Evolutionary conservation across 1,140 invertebrate genomes (phyloP), one percentile per base, ranked within the genome.

Genomic region (Agrilus planipennis): DNA sequence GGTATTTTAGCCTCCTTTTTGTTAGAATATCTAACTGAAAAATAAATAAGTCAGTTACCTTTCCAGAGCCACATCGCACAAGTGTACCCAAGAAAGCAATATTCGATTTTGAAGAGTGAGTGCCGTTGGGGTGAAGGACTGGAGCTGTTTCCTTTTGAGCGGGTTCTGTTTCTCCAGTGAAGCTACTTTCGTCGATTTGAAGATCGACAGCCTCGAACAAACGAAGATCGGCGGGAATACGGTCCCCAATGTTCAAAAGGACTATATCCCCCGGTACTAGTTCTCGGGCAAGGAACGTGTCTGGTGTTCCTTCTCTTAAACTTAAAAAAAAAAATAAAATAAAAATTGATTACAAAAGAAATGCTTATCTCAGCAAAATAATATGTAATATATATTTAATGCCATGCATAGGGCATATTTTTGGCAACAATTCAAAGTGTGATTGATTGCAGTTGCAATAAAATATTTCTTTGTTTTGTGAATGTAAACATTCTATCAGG

Each of bases 1-100:
- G n/a, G n/a, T n/a, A n/a, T n/a, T n/a, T n/a, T n/a, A n/a, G n/a
- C n/a, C n/a, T n/a, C n/a, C n/a, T n/a, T n/a, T n/a, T n/a, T n/a
- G n/a, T n/a, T n/a, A n/a, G n/a, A n/a, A n/a, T n/a, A n/a, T n/a
- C n/a, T n/a, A n/a, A n/a, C n/a, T n/a, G n/a, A n/a, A n/a, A n/a
- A n/a, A n/a, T n/a, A n/a, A n/a, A n/a, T n/a, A n/a, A n/a, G 9
- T 31, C 30, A 39, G 16, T 62, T 63, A 89, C 88, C 73, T 93
- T 95, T 41, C 92, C 95, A 64, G 87, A 85, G n/a, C 95, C 96
- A 62, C 86, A 91, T 27, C 93, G 72, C 3, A 99, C 91, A 29
- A 99, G 68, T 0, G 96, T 98, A 22, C 96, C 96, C 93, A 99
- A 96, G 61, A 97, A 99, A 3, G 89, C 91, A 44, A 99, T 84